Evolutionary conservation across 1,140 invertebrate species (phyloP).

Genomic region (Ooceraea biroi): DNA sequence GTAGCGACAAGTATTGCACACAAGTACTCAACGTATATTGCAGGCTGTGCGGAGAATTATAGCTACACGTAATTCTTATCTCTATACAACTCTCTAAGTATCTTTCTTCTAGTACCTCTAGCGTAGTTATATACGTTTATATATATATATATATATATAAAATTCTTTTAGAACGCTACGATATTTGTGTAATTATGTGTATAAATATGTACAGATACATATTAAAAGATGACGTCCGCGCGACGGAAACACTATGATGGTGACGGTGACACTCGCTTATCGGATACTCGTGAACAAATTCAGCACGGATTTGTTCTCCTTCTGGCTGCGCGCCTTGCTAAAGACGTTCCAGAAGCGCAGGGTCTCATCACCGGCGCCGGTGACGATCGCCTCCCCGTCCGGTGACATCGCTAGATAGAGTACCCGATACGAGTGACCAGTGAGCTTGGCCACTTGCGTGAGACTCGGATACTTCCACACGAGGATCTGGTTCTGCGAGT

Average conservation of each 20-base stretch:
- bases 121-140: constrained; percentile 39
- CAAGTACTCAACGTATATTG: constrained; percentile 70
- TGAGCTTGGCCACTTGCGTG: constrained; percentile 98
- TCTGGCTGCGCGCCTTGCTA: constrained; percentile 97
- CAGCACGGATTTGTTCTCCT: constrained; percentile 98
- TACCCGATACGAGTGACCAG: constrained; percentile 98
- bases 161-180: not conserved
- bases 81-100: constrained; percentile 55
- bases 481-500: constrained; percentile 99
- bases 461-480: constrained; percentile 99
- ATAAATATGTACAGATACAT: constrained; percentile 54
- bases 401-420: constrained; percentile 99
- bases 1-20: constrained; percentile 78
- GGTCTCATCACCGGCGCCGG: constrained; percentile 99
- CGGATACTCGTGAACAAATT: constrained; percentile 97
- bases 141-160: constrained; percentile 15
- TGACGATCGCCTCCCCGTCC: constrained; percentile 99
- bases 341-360: constrained; percentile 99
- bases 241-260: not conserved
- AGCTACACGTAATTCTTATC: constrained; percentile 59
- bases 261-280: constrained; percentile 78
- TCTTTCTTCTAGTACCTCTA: constrained; percentile 54
- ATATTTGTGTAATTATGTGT: constrained; percentile 13
- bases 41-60: constrained; percentile 70
- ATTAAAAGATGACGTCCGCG: constrained; percentile 18